Percentiles rank a stretch among this genome's conserved stretches.
phyloP scores from a whole-genome alignment of 2,797 vertebrate genomes.

The Pseudochaenichthys georgianus region DNA sequence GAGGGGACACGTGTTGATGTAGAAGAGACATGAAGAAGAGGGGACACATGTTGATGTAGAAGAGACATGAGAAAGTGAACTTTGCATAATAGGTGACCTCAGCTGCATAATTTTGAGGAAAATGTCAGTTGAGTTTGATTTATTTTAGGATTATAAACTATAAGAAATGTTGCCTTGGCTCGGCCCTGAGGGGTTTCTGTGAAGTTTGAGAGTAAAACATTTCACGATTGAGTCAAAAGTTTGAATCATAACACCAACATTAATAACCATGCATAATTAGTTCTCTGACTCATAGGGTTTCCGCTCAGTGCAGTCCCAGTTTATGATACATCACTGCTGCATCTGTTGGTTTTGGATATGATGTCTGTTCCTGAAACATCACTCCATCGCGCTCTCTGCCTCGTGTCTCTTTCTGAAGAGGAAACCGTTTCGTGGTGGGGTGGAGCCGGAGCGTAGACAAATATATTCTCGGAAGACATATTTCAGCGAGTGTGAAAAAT shows the following conservation, averaged over 20 bases:
- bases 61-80: too few species aligned
- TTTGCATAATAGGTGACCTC: too few species aligned
- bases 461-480: slow-evolving; percentile 13
- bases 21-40: too few species aligned
- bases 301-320: not conserved
- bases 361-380: slow-evolving; percentile 28
- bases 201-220: slow-evolving; percentile 28
- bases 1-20: too few species aligned
- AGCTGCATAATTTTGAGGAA: not conserved
- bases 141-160: slow-evolving; percentile 39
- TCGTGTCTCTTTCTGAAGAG: slow-evolving; percentile 22
- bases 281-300: slow-evolving; percentile 39
- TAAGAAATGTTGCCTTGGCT: slow-evolving; percentile 30
- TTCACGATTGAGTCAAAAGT: slow-evolving; percentile 20
- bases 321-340: slow-evolving; percentile 15
- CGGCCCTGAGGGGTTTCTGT: not conserved
- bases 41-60: too few species aligned
- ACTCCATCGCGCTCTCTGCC: slow-evolving; percentile 1
- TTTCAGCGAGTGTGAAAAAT: slow-evolving; percentile 28
- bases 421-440: not conserved
- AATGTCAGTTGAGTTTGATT: not conserved
- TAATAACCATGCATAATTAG: slow-evolving; percentile 38
- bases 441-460: not conserved
- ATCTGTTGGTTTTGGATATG: slow-evolving; percentile 54
- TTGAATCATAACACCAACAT: slow-evolving; percentile 34